phyloP scores from a whole-genome alignment of 2,113 vertebrate species.

The Cryptotis parvus region DNA sequence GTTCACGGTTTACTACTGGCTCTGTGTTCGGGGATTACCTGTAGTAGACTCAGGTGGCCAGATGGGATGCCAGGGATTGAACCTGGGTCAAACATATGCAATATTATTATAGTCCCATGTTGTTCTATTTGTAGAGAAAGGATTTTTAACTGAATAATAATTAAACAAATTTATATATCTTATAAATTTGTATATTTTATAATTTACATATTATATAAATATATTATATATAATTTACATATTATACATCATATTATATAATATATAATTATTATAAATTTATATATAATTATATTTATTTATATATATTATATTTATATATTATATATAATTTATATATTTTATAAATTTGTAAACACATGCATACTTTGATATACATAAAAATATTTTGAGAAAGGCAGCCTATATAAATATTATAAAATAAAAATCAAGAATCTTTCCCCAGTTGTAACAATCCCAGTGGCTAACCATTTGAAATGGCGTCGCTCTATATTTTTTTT shows the following conservation, averaged over 20 bases:
- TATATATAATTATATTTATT: too few relatives aligned
- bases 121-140: not conserved
- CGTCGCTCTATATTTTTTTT: slow-evolving; percentile 13
- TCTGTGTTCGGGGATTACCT: too few relatives aligned
- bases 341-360: not conserved
- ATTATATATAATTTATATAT: not conserved
- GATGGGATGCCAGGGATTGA: too few relatives aligned
- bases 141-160: not conserved
- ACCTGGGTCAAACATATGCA: too few relatives aligned
- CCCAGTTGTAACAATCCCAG: not conserved
- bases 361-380: not conserved
- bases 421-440: not conserved
- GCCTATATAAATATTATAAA: not conserved
- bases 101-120: too few relatives aligned
- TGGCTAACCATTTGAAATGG: not conserved
- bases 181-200: too few relatives aligned
- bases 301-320: too few relatives aligned
- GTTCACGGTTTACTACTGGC: not conserved
- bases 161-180: not conserved
- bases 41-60: too few relatives aligned
- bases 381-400: not conserved
- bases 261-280: too few relatives aligned
- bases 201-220: not conserved
- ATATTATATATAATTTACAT: not conserved
- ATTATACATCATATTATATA: too few relatives aligned